Conservation (phyloP, 2,797 vertebrate species). For the Anabas testudineus region DNA sequence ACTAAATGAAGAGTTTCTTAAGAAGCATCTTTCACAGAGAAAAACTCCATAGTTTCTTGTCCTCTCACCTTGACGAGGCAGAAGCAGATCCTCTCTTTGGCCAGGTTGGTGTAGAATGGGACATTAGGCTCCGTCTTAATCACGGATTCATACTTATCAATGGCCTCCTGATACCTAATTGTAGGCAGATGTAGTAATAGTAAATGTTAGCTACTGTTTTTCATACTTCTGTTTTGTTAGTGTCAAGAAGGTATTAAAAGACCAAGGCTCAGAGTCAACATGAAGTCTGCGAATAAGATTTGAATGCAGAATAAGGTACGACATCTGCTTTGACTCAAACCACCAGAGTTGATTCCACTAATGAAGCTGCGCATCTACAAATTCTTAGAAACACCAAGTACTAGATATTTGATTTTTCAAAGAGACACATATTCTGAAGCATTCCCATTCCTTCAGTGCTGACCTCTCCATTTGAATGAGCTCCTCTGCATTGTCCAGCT, state of each 20-base stretch:
- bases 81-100: conserved; percentile 88
- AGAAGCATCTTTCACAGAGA: not conserved
- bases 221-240: not conserved
- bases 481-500: conserved; percentile 87
- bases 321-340: not conserved
- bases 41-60: not conserved
- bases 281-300: not conserved
- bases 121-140: conserved; percentile 86
- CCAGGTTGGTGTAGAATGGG: conserved; percentile 83
- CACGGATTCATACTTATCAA: conserved; percentile 84
- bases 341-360: not conserved
- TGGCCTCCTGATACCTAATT: conserved; percentile 83
- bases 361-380: not conserved
- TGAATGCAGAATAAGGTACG: not conserved
- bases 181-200: not conserved
- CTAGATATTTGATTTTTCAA: not conserved
- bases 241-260: not conserved
- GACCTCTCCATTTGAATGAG: conserved; percentile 84
- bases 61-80: conserved; percentile 84
- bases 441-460: not conserved
- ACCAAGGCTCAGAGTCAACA: not conserved
- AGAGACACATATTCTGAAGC: not conserved
- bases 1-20: too few species aligned
- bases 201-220: too few species aligned
- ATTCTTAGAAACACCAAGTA: not conserved